These are phyloP conservation scores for Eupithecia abbreviata DNA, from an alignment of 2,888 invertebrate genomes.

Conservation along the genomic window DNA sequence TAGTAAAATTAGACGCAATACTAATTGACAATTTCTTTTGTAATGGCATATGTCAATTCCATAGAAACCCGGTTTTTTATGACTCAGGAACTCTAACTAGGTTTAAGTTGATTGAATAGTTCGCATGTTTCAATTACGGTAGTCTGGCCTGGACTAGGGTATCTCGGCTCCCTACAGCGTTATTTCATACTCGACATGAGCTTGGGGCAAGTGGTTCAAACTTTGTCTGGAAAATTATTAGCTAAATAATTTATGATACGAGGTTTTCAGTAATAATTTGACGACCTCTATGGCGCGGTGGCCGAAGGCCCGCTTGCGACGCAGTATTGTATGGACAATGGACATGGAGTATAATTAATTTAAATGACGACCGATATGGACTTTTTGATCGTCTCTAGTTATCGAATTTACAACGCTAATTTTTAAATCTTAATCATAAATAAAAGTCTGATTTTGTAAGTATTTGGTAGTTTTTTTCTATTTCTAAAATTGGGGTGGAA, in stretches of 20 bases:
- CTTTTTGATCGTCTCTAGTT: too few species aligned
- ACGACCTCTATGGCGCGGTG: too few species aligned
- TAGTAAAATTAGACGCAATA: neutral
- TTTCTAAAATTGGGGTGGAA: too few species aligned
- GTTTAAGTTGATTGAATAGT: neutral
- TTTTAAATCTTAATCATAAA: too few species aligned
- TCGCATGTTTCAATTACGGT: neutral
- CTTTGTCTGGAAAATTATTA: neutral
- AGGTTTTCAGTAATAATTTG: neutral
- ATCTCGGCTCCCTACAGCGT: neutral
- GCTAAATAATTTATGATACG: neutral
- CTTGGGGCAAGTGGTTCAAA: neutral
- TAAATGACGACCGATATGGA: neutral
- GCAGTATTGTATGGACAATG: neutral
- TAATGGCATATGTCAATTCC: too few species aligned
- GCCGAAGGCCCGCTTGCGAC: too few species aligned
- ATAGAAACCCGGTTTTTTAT: neutral
- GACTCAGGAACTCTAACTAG: neutral
- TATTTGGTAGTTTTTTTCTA: too few species aligned
- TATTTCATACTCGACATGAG: neutral
- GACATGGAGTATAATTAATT: neutral
- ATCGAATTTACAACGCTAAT: too few species aligned
- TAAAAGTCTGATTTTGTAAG: too few species aligned
- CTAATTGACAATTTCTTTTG: neutral
- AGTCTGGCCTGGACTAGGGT: neutral